These are phyloP conservation scores for Xylota sylvarum DNA, from an alignment of 2,888 invertebrate species.

Conservation along the genomic window DNA sequence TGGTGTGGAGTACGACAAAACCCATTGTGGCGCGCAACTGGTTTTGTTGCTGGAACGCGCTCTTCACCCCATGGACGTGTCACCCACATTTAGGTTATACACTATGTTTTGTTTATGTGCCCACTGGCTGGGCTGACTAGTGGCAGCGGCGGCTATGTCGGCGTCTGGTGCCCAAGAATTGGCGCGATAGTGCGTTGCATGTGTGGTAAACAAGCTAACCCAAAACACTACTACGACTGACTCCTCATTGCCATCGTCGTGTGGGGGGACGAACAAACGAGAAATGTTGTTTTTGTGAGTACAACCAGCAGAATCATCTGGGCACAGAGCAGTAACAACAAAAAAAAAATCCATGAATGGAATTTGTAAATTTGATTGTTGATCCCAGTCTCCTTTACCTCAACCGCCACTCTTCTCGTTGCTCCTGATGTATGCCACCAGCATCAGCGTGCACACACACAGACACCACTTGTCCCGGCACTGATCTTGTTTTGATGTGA, in stretches of 20 bases:
- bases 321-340: slow-evolving; percentile 24
- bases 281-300: slow-evolving; percentile 49
- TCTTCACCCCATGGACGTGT: background rate
- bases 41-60: slow-evolving; percentile 39
- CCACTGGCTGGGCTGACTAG: slow-evolving; percentile 18
- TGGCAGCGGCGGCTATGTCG: slow-evolving; percentile 17
- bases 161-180: slow-evolving; percentile 49
- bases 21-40: slow-evolving; percentile 67
- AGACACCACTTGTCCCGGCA: slow-evolving; percentile 25
- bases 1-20: slow-evolving; percentile 47
- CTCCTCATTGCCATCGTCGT: slow-evolving; percentile 41
- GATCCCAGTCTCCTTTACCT: slow-evolving; percentile 36
- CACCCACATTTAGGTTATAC: slow-evolving; percentile 25
- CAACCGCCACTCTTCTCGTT: slow-evolving; percentile 20
- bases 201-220: slow-evolving; percentile 65
- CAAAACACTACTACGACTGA: slow-evolving; percentile 7
- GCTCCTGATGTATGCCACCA: background rate
- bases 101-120: slow-evolving; percentile 48
- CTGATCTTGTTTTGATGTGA: slow-evolving; percentile 55
- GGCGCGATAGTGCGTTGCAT: slow-evolving; percentile 62
- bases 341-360: slow-evolving; percentile 83
- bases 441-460: background rate
- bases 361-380: slow-evolving; percentile 83
- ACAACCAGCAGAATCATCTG: slow-evolving; percentile 57
- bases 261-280: slow-evolving; percentile 58